Base-by-base conservation (phyloP, 1,140 invertebrate species). In the Bombus waltoni region DNA sequence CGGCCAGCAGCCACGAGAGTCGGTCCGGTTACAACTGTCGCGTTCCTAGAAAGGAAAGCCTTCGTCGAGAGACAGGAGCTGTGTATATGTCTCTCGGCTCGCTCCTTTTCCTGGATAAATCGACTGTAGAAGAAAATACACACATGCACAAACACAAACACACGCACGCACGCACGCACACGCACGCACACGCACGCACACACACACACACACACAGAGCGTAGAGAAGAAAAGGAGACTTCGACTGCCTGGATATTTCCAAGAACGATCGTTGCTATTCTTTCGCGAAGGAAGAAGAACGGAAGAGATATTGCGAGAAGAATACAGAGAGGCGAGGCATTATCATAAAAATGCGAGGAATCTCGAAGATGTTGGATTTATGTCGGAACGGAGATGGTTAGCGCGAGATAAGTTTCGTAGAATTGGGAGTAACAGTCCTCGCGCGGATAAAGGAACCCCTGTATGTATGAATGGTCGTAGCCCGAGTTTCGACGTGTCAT, bases 31-130 rank as follows among this genome's bases (percentile, higher is more conserved):
- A 90, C 83, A 79, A 80, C 73, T 84, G 88, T 87, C 85, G 83
- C 59, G 73, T 80, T 87, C 86, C 79, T 85, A 53, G 89, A 85
- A 90, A 83, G 82, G 80, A 88, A 86, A 90, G 81, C 85, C 40
- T 40, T 68, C 42, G 76, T 15, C 76, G 38, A 32, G 59, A 74
- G 59, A 74, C 81, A 83, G 57, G 71, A 53, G 13, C 10, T 35
- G 6, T 66, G 15, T 32, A 35, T 66, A 66, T 18, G 68, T 59
- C 62, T 62, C 62, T 15, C 75, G 42, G 22, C 44, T 44, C 44
- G 42, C 11, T 47, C 62, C 65, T 78, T n/a, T 79, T 85, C 66
- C 53, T 15, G 75, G 68, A 80, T 85, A 85, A 85, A 85, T 80
- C 83, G 83, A 80, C 68, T 53, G 76, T 62, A 72, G 74, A 66